A percentile compares a stretch with the other conserved stretches of the same genome.
phyloP scores from a whole-genome alignment of 2,113 vertebrate genomes.

The Campylorhamphus procurvoides region DNA sequence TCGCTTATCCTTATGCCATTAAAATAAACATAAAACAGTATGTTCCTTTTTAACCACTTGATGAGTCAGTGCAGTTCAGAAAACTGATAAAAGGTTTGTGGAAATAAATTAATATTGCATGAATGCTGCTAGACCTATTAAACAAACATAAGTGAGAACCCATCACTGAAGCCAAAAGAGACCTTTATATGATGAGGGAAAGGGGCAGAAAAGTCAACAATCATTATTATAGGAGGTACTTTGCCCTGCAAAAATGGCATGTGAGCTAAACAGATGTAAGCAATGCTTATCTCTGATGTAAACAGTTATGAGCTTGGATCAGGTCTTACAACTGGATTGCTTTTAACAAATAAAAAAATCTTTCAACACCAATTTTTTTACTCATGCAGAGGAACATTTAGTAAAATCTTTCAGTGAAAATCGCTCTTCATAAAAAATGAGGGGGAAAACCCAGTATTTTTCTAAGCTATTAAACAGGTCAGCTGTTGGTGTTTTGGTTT shows the following conservation, averaged over 20 bases:
- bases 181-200: neutral
- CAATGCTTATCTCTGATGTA: neutral
- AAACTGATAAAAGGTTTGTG: slow-evolving; percentile 56
- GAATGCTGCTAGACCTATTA: slow-evolving; percentile 42
- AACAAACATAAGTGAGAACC: slow-evolving; percentile 34
- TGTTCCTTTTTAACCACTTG: slow-evolving; percentile 40
- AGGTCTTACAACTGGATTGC: neutral
- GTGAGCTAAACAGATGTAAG: neutral
- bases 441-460: neutral
- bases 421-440: neutral
- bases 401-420: neutral
- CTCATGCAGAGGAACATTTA: neutral
- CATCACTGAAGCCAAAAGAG: neutral
- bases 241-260: neutral
- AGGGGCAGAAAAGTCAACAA: slow-evolving; percentile 3
- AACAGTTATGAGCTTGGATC: neutral
- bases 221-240: neutral
- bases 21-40: slow-evolving; percentile 44
- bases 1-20: neutral
- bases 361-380: neutral
- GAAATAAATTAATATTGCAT: slow-evolving; percentile 62
- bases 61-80: slow-evolving; percentile 47
- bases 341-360: neutral
- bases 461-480: neutral
- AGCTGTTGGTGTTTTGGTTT: neutral